phyloP scores from a whole-genome alignment of 1,140 invertebrate species.

The Pantala flavescens region DNA sequence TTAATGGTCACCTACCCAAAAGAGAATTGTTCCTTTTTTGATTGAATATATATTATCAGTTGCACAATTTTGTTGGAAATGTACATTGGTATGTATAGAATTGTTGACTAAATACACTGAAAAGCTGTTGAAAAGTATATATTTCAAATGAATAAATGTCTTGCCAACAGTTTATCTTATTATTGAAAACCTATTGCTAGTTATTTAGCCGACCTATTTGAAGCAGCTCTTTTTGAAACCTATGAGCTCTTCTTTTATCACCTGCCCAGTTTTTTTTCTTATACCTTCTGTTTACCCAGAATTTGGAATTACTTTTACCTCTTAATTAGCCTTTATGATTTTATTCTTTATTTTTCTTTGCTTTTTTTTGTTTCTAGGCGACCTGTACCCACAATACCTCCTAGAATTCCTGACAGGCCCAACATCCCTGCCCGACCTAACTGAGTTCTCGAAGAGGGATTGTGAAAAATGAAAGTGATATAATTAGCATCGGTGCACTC shows the following conservation, averaged over 20 bases:
- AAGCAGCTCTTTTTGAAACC: background rate
- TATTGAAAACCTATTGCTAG: background rate
- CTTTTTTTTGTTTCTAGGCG: conserved; percentile 7
- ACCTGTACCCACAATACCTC: conserved; percentile 1
- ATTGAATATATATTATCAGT: conserved; percentile 11
- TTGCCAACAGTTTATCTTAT: conserved; percentile 10
- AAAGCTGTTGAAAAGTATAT: conserved; percentile 10
- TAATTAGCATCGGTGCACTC: background rate
- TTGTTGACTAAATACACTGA: conserved; percentile 2
- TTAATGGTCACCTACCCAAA: background rate
- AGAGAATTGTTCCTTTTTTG: conserved; percentile 2
- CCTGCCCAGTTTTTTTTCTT: background rate
- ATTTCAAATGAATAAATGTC: conserved; percentile 10
- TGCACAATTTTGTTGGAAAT: conserved; percentile 10
- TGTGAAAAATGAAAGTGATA: background rate
- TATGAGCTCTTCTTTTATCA: background rate
- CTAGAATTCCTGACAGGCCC: conserved; percentile 3
- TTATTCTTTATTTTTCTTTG: conserved; percentile 11
- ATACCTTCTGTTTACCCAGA: background rate
- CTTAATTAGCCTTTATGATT: background rate
- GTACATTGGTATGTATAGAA: conserved; percentile 4
- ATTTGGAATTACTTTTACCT: background rate
- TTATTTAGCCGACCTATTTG: background rate
- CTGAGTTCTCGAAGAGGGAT: background rate
- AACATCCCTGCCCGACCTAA: background rate